Base-by-base conservation (phyloP, 2,113 vertebrate genomes). In the Takifugu flavidus region DNA sequence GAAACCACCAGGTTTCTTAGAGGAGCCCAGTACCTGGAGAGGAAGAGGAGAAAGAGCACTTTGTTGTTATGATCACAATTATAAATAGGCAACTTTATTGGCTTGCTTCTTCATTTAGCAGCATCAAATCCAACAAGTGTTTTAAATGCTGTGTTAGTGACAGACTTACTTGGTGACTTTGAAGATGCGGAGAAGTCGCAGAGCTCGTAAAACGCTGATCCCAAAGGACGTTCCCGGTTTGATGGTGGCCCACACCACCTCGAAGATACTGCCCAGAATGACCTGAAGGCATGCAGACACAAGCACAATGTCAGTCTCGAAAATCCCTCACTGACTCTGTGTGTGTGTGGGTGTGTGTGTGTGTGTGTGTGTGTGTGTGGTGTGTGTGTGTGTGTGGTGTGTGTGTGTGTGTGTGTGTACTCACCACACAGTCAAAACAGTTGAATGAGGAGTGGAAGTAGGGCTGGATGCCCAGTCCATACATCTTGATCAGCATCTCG, bases 141-240 rank as follows among this genome's bases (percentile, higher is more conserved):
- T 11, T 11, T 10, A 10, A 39, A 39, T 1, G 34, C 34, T 39
- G 34, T 10, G 34, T 11, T 39, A 11, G 34, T 11, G 34, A 10
- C 34, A 39, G 52, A 93, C 95, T 94, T 86, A 98, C 96, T 98
- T 98, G 77, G 96, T 98, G 90, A 98, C 95, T 92, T 98, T 98
- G 93, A 98, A 98, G 85, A 98, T 98, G 74, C 96, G 94, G 90
- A 98, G 82, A 91, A 98, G 93, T 92, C 95, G 94, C 92, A 98
- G 95, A 91, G 96, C 96, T 92, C 96, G 92, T 70, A 98, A 92
- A 82, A 98, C 96, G 49, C 95, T 97, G 89, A 98, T 98, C 72
- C 96, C 96, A 67, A 98, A 98, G 6, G 96, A 98, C 7, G 95
- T 98, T 75, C 96, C 96, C 0, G 95, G 96, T 89, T 98, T 94